Evolutionary conservation across 2,113 vertebrate genomes (phyloP), one percentile per base, ranked within the genome.

Genomic region (Miniopterus natalensis): DNA sequence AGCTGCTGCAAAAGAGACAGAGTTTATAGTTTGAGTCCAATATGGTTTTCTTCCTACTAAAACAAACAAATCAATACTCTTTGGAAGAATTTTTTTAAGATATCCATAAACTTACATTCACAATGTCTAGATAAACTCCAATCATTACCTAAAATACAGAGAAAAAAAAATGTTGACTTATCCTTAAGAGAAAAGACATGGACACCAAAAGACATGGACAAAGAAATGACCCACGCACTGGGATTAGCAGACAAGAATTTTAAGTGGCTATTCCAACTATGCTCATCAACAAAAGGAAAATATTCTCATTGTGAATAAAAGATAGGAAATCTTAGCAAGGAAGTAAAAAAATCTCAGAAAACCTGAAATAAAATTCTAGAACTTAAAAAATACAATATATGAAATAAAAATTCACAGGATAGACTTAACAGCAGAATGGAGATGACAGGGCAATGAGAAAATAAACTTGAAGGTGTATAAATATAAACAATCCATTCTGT

Each of bases 221-320:
- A 29, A 36, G 29, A 95, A 18, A 74, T 45, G 14, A 74, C 2
- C 3, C 20, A 91, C 17, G 57, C 6, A n/a, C 8, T 86, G 68
- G 51, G 9, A 74, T 63, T 31, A 55, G 47, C 23, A 78, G 75
- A 78, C 12, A 90, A 71, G 4, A 49, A 57, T 51, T 36, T 79
- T 27, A 83, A 92, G 49, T 7, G 88, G 51, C 57, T 74, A 49
- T 68, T 61, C 13, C 71, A 93, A 61, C 11, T 20, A 66, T 10
- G 14, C 51, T 80, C 47, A 47, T 1, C 20, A 45, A 55, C 20
- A 36, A 70, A 70, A 85, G 14, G 49, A 73, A 49, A 79, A 73
- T 61, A 84, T 85, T 71, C 20, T 79, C n/a, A 68, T 29, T 42
- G 65, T 47, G 63, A 96, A 68, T 45, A 8, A 87, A 87, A 42